Evolutionary conservation across 2,797 vertebrate genomes (phyloP).

Genomic region (Aphelocoma californica): DNA sequence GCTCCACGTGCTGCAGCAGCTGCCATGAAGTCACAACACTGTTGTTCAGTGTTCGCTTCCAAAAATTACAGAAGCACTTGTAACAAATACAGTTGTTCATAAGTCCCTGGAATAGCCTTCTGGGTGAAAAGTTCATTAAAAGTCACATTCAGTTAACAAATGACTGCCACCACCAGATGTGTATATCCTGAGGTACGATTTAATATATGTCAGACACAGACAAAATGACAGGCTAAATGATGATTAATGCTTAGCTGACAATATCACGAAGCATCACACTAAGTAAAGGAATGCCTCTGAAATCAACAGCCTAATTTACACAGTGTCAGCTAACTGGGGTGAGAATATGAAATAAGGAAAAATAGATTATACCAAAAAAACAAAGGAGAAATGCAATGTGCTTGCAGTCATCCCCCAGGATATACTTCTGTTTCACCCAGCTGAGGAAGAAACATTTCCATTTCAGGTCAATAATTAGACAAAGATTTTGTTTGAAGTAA

Average conservation of each 20-base stretch:
- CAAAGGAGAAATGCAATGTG: neutral
- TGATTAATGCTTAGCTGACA: slow-evolving; percentile 28
- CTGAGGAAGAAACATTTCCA: neutral
- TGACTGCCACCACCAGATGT: neutral
- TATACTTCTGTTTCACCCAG: neutral
- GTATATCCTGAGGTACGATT: neutral
- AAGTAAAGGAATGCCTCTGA: neutral
- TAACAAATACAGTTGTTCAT: neutral
- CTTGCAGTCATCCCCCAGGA: neutral
- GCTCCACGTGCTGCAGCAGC: neutral
- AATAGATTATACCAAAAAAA: neutral
- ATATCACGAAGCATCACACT: neutral
- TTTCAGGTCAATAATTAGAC: neutral
- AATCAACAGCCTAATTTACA: neutral
- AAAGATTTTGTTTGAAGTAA: neutral
- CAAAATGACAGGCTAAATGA: slow-evolving; percentile 8
- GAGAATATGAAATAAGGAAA: neutral
- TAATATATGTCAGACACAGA: slow-evolving; percentile 1
- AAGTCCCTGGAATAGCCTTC: neutral
- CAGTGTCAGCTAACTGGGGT: neutral
- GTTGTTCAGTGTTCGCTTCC: neutral
- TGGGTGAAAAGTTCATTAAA: slow-evolving; percentile 40
- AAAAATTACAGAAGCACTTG: neutral
- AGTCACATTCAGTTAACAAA: slow-evolving; percentile 53
- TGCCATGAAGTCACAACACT: neutral